phyloP scores from a whole-genome alignment of 2,797 vertebrate species.

The Remorina albescens region DNA sequence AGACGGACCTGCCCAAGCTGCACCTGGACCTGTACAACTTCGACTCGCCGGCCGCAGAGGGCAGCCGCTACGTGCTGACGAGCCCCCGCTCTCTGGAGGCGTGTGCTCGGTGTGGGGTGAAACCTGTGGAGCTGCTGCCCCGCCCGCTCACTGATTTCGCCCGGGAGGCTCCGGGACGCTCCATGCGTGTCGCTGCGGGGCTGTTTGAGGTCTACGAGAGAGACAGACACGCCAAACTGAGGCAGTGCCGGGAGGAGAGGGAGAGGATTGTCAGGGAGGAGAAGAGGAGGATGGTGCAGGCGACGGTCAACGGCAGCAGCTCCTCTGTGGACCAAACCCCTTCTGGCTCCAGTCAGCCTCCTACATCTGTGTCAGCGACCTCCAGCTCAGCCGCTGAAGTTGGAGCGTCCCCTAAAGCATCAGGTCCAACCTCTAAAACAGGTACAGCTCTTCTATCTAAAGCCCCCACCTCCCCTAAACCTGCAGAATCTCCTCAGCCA shows the following conservation, averaged over 20 bases:
- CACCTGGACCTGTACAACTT: constrained; percentile 98
- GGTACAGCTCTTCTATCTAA: constrained; percentile 53
- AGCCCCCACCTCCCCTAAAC: constrained; percentile 69
- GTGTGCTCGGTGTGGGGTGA: constrained; percentile 94
- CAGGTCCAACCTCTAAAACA: constrained; percentile 62
- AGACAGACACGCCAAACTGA: constrained; percentile 91
- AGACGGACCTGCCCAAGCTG: constrained; percentile 85
- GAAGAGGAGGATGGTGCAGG: constrained; percentile 89
- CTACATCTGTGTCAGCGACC: constrained; percentile 70
- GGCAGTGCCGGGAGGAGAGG: constrained; percentile 93
- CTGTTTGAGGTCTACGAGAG: constrained; percentile 94
- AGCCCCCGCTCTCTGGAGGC: constrained; percentile 97
- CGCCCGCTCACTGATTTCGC: constrained; percentile 91
- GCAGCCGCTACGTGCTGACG: constrained; percentile 96
- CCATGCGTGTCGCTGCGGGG: constrained; percentile 94
- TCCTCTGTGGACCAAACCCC: constrained; percentile 63
- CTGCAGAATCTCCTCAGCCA: constrained; percentile 40
- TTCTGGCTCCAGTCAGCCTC: constrained; percentile 44
- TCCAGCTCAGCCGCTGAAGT: constrained; percentile 52
- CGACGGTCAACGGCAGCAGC: constrained; percentile 69
- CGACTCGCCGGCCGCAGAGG: constrained; percentile 92
- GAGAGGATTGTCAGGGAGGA: constrained; percentile 94
- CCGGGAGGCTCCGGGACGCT: constrained; percentile 92
- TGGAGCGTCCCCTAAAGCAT: constrained; percentile 53
- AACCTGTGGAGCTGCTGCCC: constrained; percentile 93